These are phyloP conservation scores for Solenopsis invicta DNA, from an alignment of 1,140 invertebrate species.

Conservation along the genomic window DNA sequence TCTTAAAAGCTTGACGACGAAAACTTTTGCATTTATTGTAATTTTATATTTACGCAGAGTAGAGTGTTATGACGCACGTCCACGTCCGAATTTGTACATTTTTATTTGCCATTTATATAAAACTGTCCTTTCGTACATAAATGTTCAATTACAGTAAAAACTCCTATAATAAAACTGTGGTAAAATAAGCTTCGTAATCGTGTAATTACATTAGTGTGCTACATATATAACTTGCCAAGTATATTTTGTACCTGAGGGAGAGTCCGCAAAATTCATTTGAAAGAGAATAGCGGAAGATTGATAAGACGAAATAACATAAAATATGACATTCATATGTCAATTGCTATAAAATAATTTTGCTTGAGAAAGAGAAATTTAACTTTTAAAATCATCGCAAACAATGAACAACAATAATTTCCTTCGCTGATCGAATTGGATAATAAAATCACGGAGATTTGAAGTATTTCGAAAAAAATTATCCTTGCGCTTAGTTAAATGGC, in stretches of 20 bases:
- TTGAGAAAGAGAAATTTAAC: background rate
- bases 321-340: background rate
- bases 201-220: background rate
- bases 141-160: background rate
- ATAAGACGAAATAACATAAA: slow-evolving; percentile 8
- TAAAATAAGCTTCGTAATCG: background rate
- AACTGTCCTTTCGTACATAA: background rate
- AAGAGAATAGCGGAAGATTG: background rate
- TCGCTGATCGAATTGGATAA: background rate
- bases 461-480: background rate
- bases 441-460: slow-evolving; percentile 9
- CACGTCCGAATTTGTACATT: too few relatives aligned
- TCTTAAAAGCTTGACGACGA: too few relatives aligned
- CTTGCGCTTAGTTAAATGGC: background rate
- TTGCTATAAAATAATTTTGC: background rate
- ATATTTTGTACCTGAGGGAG: background rate
- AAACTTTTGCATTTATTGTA: too few relatives aligned
- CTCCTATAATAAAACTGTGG: slow-evolving; percentile 33
- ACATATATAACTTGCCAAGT: background rate
- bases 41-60: too few relatives aligned
- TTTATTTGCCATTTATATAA: background rate
- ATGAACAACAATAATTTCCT: background rate
- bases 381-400: background rate
- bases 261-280: background rate
- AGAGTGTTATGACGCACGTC: too few relatives aligned